Evolutionary conservation across 2,113 vertebrate species (phyloP).

Genomic region (Tautogolabrus adspersus): DNA sequence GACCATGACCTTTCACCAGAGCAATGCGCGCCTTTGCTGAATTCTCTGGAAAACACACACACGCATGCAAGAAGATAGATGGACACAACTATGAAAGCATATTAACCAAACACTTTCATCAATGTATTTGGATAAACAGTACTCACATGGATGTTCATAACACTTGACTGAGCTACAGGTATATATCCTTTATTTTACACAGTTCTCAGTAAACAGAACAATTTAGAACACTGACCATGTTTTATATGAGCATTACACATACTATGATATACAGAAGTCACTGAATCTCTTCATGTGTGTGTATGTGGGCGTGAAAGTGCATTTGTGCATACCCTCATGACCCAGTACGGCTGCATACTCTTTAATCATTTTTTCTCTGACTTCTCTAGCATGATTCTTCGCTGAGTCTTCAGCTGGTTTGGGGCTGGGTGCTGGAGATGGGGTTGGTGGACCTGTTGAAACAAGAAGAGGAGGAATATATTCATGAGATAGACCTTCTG

Average conservation of each 20-base stretch:
- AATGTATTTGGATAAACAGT: neutral
- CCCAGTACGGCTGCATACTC: slow-evolving; percentile 86
- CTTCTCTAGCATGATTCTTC: slow-evolving; percentile 66
- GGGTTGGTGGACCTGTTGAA: slow-evolving; percentile 53
- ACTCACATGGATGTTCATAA: neutral
- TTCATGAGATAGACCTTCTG: neutral
- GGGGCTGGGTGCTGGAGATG: slow-evolving; percentile 42
- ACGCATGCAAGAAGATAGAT: neutral
- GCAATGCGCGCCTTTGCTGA: slow-evolving; percentile 83
- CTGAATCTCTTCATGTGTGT: neutral
- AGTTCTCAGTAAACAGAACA: neutral
- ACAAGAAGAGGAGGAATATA: neutral
- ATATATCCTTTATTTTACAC: neutral
- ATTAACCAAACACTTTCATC: neutral
- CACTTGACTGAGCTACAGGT: neutral
- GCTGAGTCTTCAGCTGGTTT: slow-evolving; percentile 45
- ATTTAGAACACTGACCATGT: neutral
- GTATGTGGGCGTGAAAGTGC: neutral
- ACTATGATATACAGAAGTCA: neutral
- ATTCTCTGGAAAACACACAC: slow-evolving; percentile 76
- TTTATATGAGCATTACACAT: neutral
- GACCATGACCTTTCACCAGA: slow-evolving; percentile 86
- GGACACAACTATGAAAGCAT: neutral
- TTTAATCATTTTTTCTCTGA: slow-evolving; percentile 81
- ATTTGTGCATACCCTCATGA: slow-evolving; percentile 85